A percentile compares a stretch with the other conserved stretches of the same genome.
Conservation (phyloP, 2,113 vertebrate species). For the Corapipo altera region DNA sequence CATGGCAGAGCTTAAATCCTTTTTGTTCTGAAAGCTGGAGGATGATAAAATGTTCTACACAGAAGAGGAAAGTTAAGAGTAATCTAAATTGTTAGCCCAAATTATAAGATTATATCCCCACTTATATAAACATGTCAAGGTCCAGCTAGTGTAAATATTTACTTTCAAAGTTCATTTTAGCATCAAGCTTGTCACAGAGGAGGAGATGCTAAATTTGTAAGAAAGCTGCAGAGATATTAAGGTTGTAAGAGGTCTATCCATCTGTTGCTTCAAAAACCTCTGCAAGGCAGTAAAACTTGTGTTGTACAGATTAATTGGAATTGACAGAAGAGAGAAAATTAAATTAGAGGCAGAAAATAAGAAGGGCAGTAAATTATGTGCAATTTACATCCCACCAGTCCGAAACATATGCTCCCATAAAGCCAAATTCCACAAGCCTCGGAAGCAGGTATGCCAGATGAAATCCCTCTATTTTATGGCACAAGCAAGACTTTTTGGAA, state of each 20-base stretch:
- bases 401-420: constrained; percentile 11
- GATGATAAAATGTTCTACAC: constrained; percentile 72
- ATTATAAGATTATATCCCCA: constrained; percentile 50
- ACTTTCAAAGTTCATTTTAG: constrained; percentile 49
- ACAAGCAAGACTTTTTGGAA: not conserved
- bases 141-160: constrained; percentile 23
- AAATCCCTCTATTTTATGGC: constrained; percentile 6
- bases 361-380: not conserved
- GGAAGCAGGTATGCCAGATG: not conserved
- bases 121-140: constrained; percentile 47
- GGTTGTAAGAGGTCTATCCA: not conserved
- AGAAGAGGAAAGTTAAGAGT: constrained; percentile 70
- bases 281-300: constrained; percentile 4
- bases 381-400: not conserved
- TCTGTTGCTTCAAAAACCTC: constrained; percentile 2
- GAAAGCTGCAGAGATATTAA: constrained; percentile 11
- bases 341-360: constrained; percentile 16
- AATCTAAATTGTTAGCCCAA: constrained; percentile 59
- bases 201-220: not conserved
- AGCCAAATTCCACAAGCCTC: not conserved
- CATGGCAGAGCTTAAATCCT: constrained; percentile 72
- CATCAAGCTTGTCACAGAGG: not conserved
- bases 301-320: not conserved
- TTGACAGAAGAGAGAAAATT: constrained; percentile 26
- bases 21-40: constrained; percentile 66